Evolutionary conservation across 2,797 vertebrate genomes (phyloP).

Genomic region (Chaetodon trifasciatus): DNA sequence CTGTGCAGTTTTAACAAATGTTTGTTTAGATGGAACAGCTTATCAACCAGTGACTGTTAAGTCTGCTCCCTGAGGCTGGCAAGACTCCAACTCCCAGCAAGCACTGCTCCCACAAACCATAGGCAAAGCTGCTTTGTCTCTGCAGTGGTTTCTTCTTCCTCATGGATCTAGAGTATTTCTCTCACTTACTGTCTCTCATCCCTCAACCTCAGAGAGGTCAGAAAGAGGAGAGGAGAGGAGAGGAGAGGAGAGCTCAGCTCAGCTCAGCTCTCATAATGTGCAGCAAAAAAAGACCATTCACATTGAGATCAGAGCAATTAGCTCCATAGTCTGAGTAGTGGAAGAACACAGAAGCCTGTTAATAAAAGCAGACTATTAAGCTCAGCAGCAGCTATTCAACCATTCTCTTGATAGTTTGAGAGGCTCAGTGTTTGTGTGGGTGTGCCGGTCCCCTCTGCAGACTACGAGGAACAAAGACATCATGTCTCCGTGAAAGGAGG

Average conservation of each 20-base stretch:
- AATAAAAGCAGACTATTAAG: conserved; percentile 63
- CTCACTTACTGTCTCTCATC: conserved; percentile 38
- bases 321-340: conserved; percentile 52
- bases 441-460: conserved; percentile 44
- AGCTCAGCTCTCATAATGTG: conserved; percentile 54
- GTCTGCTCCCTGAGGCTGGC: conserved; percentile 39
- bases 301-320: conserved; percentile 64
- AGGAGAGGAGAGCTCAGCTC: background rate
- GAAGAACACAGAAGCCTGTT: conserved; percentile 51
- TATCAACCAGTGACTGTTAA: conserved; percentile 52
- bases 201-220: conserved; percentile 27
- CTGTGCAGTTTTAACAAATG: conserved; percentile 59
- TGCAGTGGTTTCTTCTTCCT: conserved; percentile 41
- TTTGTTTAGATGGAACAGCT: conserved; percentile 58
- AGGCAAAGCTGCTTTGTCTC: conserved; percentile 62
- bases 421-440: conserved; percentile 57
- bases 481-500: conserved; percentile 49
- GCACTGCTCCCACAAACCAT: conserved; percentile 49
- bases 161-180: conserved; percentile 37
- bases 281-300: conserved; percentile 56
- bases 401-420: conserved; percentile 21
- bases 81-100: conserved; percentile 63
- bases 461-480: conserved; percentile 66
- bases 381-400: conserved; percentile 53
- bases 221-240: background rate